These are phyloP conservation scores for Dufourea novaeangliae DNA, from an alignment of 1,140 invertebrate species.

Conservation along the genomic window DNA sequence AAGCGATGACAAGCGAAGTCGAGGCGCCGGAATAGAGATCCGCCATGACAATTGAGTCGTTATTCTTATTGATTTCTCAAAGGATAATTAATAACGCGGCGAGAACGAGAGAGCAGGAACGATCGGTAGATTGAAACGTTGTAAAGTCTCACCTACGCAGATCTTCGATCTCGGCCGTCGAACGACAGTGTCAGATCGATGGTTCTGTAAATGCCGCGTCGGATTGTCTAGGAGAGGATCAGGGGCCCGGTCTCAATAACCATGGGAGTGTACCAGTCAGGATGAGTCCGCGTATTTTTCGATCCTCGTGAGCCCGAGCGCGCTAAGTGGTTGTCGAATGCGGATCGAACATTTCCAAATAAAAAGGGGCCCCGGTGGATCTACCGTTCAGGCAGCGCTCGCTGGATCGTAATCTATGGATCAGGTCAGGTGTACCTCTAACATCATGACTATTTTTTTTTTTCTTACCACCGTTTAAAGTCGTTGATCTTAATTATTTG, in stretches of 20 bases:
- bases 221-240: constrained; percentile 63
- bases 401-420: constrained; percentile 24
- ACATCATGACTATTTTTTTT: too few species aligned
- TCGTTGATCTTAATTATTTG: constrained; percentile 20
- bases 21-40: not conserved
- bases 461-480: not conserved
- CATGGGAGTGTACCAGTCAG: constrained; percentile 55
- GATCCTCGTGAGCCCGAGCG: constrained; percentile 12
- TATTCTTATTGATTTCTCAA: constrained; percentile 42
- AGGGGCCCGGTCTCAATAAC: constrained; percentile 58
- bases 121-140: constrained; percentile 61
- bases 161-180: constrained; percentile 38
- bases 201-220: constrained; percentile 67
- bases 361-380: constrained; percentile 36
- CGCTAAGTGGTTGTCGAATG: constrained; percentile 56
- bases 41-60: constrained; percentile 38
- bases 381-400: not conserved
- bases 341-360: constrained; percentile 58
- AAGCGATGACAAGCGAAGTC: constrained; percentile 9
- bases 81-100: constrained; percentile 63
- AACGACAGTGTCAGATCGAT: constrained; percentile 66
- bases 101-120: not conserved
- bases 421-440: not conserved
- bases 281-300: constrained; percentile 66
- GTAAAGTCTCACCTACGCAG: constrained; percentile 46